These are phyloP conservation scores for Stegana nigrithorax DNA, from an alignment of 2,888 invertebrate genomes.

Conservation along the genomic window DNA sequence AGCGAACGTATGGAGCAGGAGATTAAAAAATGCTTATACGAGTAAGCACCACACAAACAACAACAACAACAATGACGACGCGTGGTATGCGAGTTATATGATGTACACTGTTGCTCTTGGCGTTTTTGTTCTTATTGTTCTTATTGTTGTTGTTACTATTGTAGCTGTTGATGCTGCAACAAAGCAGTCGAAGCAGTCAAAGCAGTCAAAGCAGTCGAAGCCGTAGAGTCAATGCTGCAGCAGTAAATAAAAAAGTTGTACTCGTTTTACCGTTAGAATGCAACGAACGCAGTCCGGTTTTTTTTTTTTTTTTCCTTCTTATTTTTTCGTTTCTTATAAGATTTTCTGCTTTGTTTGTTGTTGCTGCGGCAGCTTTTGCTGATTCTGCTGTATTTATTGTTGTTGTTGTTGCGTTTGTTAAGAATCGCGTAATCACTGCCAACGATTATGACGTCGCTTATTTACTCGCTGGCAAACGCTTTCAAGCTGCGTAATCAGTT, in stretches of 20 bases:
- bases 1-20: slow-evolving; percentile 4
- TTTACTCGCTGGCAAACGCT: background rate
- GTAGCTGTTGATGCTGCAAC: slow-evolving; percentile 52
- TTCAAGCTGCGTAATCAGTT: no score
- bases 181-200: slow-evolving; percentile 44
- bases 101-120: slow-evolving; percentile 35
- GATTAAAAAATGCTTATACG: no score
- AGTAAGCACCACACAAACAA: no score
- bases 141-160: slow-evolving; percentile 24
- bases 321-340: no score
- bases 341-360: no score
- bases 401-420: background rate
- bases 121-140: background rate
- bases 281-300: slow-evolving; percentile 40
- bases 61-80: no score
- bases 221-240: no score
- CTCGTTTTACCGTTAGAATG: slow-evolving; percentile 69
- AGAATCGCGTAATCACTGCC: slow-evolving; percentile 32
- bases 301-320: background rate
- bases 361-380: background rate
- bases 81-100: slow-evolving; percentile 43
- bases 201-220: slow-evolving; percentile 8
- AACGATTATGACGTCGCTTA: slow-evolving; percentile 12
- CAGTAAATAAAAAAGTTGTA: slow-evolving; percentile 47
- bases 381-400: background rate